Percentiles rank a stretch among this genome's conserved stretches.
phyloP scores from a whole-genome alignment of 2,797 vertebrate genomes.

The Danio choprae region DNA sequence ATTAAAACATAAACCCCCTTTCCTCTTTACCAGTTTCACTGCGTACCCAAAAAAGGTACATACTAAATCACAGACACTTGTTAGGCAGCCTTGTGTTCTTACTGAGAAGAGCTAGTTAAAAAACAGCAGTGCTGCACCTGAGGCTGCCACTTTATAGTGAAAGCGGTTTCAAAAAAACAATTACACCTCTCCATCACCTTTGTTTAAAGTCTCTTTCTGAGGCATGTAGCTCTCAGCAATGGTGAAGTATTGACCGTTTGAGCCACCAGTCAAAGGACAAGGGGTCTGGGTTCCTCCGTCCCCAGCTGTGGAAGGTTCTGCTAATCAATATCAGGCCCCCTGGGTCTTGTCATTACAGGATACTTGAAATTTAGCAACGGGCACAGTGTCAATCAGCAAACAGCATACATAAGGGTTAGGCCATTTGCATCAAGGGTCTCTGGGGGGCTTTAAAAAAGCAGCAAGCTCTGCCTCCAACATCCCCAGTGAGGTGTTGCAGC shows the following conservation, averaged over 20 bases:
- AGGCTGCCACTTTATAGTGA: slow-evolving; percentile 35
- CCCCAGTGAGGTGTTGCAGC: slow-evolving; percentile 33
- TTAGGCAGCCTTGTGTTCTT: slow-evolving; percentile 6
- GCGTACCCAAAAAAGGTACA: not conserved
- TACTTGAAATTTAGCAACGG: slow-evolving; percentile 27
- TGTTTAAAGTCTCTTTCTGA: slow-evolving; percentile 17
- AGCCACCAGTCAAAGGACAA: slow-evolving; percentile 34
- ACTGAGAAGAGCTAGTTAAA: slow-evolving; percentile 8
- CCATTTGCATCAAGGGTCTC: slow-evolving; percentile 9
- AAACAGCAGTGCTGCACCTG: slow-evolving; percentile 31
- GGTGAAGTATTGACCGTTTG: slow-evolving; percentile 38
- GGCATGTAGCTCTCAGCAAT: slow-evolving; percentile 1
- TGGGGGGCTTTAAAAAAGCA: slow-evolving; percentile 23
- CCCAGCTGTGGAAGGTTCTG: slow-evolving; percentile 19
- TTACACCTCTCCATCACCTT: slow-evolving; percentile 16
- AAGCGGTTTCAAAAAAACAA: slow-evolving; percentile 16
- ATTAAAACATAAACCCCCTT: slow-evolving; percentile 24
- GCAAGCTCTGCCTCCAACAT: not conserved
- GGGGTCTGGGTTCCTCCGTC: not conserved
- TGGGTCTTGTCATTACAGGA: slow-evolving; percentile 28
- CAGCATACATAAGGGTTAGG: not conserved
- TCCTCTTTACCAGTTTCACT: slow-evolving; percentile 29
- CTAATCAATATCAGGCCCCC: slow-evolving; percentile 37
- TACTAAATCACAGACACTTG: slow-evolving; percentile 33
- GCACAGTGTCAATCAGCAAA: slow-evolving; percentile 33